Evolutionary conservation across 2,888 invertebrate species (phyloP).

Genomic region (Athetis lepigone): DNA sequence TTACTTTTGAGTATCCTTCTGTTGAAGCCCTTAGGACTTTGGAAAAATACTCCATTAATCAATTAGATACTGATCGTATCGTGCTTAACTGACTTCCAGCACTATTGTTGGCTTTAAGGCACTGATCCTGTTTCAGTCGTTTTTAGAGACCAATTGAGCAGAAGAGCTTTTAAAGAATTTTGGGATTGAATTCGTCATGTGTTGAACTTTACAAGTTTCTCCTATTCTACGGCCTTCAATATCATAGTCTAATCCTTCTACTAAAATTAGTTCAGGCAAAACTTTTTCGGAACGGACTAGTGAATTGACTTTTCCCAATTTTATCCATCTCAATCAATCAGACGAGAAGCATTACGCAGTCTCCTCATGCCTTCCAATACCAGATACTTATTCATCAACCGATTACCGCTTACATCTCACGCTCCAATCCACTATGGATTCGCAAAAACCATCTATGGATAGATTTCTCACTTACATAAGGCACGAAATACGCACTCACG

Average conservation of each 20-base stretch:
- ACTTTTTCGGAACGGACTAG: not conserved
- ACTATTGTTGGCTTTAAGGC: not conserved
- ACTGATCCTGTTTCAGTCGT: too few species aligned
- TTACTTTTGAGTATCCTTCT: conserved; percentile 1
- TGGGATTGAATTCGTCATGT: not conserved
- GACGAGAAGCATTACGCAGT: conserved; percentile 12
- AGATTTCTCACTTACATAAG: conserved; percentile 54
- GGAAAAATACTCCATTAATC: not conserved
- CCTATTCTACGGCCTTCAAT: too few species aligned
- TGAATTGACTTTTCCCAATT: not conserved
- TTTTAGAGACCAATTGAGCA: not conserved
- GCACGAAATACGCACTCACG: conserved; percentile 58
- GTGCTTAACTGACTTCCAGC: not conserved
- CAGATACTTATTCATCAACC: conserved; percentile 40
- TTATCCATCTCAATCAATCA: not conserved
- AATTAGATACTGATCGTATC: not conserved
- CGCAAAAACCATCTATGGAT: conserved; percentile 45
- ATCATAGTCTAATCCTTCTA: not conserved
- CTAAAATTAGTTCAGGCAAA: not conserved
- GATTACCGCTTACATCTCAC: conserved; percentile 18
- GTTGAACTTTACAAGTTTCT: not conserved
- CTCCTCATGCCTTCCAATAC: conserved; percentile 27
- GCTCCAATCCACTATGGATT: conserved; percentile 16
- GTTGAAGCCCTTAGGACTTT: conserved; percentile 2
- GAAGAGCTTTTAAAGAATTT: not conserved